phyloP scores from a whole-genome alignment of 2,113 vertebrate genomes.

The Cyrtonyx montezumae region DNA sequence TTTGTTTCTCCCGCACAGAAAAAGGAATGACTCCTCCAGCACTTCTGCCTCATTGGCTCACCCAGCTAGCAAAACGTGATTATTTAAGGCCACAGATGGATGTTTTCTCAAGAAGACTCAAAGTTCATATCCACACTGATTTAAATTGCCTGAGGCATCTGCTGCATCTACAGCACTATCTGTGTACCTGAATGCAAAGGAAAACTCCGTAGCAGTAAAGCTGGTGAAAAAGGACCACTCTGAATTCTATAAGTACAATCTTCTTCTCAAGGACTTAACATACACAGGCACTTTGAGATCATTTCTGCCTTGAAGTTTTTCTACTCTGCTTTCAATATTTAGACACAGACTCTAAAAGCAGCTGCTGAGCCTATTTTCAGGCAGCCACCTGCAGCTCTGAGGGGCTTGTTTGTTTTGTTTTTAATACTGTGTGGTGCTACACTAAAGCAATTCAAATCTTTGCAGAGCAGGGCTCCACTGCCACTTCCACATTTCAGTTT shows the following conservation, averaged over 20 bases:
- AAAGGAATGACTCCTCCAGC: constrained; percentile 29
- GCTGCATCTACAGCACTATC: not conserved
- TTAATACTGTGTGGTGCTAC: not conserved
- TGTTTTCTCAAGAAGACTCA: not conserved
- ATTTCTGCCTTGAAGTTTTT: not conserved
- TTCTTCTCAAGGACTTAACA: not conserved
- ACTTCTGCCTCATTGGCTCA: constrained; percentile 18
- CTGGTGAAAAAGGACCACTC: not conserved
- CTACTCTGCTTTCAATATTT: not conserved
- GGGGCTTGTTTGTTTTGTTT: not conserved
- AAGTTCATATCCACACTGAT: not conserved
- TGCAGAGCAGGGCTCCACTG: not conserved
- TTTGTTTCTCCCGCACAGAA: not conserved
- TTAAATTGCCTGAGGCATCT: not conserved
- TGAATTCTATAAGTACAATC: not conserved
- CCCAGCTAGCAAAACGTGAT: not conserved
- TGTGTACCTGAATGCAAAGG: not conserved
- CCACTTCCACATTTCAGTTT: not conserved
- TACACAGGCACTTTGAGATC: not conserved
- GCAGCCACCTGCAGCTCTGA: not conserved
- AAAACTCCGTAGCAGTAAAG: not conserved
- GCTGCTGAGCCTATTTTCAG: not conserved
- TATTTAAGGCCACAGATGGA: constrained; percentile 36
- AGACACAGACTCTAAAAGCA: not conserved
- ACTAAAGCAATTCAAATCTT: not conserved